Evolutionary conservation across 2,888 invertebrate species (phyloP), one percentile per base, ranked within the genome.

Genomic region (Eilema griseolum): DNA sequence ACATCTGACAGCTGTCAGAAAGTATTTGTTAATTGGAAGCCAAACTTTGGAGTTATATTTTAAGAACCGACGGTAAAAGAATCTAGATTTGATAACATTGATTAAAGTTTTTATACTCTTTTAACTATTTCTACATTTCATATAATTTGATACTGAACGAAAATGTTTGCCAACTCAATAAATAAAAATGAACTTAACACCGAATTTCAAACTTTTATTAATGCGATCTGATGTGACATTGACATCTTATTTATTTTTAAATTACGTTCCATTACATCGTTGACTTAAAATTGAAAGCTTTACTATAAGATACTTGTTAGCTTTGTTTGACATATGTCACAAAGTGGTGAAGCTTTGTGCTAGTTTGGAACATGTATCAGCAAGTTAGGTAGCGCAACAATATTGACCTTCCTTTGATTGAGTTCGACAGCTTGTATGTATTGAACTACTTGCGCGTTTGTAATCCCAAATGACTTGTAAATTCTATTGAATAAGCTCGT

Each of bases 401-500:
- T 64, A 46, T 31, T 28, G 62, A 33, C 57, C 33, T 57, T 8
- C 57, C 31, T 57, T 56, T 66, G 56, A 66, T 57, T 56, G 31
- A 24, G 33, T 57, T 62, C 41, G 62, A 66, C 24, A 24, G 66
- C 23, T 57, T 57, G 56, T 31, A 20, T 31, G 14, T 31, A 20
- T 37, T 31, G 46, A 20, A 52, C 52, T 33, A 28, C 52, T 14
- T 16, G 62, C 61, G 24, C 41, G 56, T 56, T 57, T 65, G 65
- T 65, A 57, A 56, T 65, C 31, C 28, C 65, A 65, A 33, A 23
- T 23, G 46, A 65, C 65, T 65, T 57, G 65, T 65, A 57, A 31
- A 62, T 56, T 65, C 23, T 65, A 65, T 31, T 65, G 65, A 65
- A 12, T 57, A 65, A 52, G 52, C 20, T 52, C 20, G 10, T 0